These are phyloP conservation scores for Cosmopolites sordidus DNA, from an alignment of 2,888 invertebrate species.

Conservation along the genomic window DNA sequence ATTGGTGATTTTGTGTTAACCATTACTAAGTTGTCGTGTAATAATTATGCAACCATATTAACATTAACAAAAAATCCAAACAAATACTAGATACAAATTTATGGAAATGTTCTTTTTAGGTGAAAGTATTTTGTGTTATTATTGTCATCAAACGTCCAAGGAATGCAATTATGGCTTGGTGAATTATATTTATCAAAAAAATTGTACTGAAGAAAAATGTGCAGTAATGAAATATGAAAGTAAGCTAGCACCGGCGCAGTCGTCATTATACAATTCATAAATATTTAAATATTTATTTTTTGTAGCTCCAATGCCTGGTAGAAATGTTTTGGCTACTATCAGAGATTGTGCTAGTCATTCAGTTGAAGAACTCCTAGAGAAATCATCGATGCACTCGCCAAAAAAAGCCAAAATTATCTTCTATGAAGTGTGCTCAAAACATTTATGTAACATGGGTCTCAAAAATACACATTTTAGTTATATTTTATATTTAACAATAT, in stretches of 20 bases:
- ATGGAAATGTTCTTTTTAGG: constrained; percentile 13
- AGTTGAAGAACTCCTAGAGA: constrained; percentile 19
- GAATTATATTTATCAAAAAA: constrained; percentile 12
- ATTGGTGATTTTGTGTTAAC: too few relatives aligned
- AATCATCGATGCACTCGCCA: constrained; percentile 9
- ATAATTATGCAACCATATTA: too few relatives aligned
- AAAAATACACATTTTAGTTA: background rate
- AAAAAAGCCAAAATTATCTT: constrained; percentile 10
- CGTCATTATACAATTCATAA: background rate
- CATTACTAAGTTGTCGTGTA: too few relatives aligned
- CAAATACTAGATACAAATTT: too few relatives aligned
- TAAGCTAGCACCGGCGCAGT: constrained; percentile 24
- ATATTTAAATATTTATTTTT: constrained; percentile 6
- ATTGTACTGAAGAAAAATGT: constrained; percentile 30
- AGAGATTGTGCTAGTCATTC: constrained; percentile 28
- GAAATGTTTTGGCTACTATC: constrained; percentile 29
- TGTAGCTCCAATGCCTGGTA: constrained; percentile 32
- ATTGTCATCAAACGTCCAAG: constrained; percentile 33
- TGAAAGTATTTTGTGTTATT: constrained; percentile 23
- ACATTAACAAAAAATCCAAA: too few relatives aligned
- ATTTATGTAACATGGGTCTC: constrained; percentile 12
- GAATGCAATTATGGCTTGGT: constrained; percentile 28
- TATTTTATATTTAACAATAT: background rate
- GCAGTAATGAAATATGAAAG: constrained; percentile 35
- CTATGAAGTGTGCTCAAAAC: constrained; percentile 11